Evolutionary conservation across 2,113 vertebrate genomes (phyloP).

Genomic region (Ptychochromis oligacanthus): DNA sequence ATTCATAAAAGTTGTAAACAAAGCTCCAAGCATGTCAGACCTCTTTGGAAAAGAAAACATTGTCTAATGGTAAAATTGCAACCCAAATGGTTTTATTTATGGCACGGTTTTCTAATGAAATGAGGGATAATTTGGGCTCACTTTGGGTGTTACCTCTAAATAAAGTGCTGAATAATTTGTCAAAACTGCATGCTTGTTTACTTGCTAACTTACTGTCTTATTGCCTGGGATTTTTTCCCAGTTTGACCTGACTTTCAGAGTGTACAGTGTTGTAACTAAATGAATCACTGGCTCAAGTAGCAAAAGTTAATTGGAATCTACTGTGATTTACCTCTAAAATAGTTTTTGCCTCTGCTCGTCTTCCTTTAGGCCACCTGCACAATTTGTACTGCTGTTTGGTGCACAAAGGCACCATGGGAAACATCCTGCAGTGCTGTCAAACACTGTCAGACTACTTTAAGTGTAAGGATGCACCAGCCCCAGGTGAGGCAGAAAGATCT

Average conservation of each 20-base stretch:
- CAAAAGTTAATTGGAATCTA: neutral
- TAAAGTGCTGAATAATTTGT: neutral
- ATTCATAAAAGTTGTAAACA: neutral
- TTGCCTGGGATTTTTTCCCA: neutral
- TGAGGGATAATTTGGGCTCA: neutral
- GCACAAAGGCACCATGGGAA: constrained; percentile 73
- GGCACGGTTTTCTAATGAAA: neutral
- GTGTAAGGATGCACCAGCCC: constrained; percentile 18
- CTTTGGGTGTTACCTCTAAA: neutral
- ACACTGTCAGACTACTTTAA: constrained; percentile 55
- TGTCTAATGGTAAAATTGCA: no score
- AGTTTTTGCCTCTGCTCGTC: neutral
- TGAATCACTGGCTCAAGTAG: neutral
- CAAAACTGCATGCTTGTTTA: neutral
- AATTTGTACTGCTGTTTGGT: constrained; percentile 1
- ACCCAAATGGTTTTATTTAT: no score
- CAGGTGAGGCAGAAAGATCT: constrained; percentile 57
- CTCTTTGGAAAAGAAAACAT: neutral
- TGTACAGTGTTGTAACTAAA: neutral
- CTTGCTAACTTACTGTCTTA: neutral
- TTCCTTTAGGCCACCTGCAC: neutral
- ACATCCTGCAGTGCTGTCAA: constrained; percentile 76
- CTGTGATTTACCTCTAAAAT: neutral
- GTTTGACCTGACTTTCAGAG: neutral
- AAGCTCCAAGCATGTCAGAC: neutral